phyloP scores from a whole-genome alignment of 2,113 vertebrate species.

The Platysteira castanea region DNA sequence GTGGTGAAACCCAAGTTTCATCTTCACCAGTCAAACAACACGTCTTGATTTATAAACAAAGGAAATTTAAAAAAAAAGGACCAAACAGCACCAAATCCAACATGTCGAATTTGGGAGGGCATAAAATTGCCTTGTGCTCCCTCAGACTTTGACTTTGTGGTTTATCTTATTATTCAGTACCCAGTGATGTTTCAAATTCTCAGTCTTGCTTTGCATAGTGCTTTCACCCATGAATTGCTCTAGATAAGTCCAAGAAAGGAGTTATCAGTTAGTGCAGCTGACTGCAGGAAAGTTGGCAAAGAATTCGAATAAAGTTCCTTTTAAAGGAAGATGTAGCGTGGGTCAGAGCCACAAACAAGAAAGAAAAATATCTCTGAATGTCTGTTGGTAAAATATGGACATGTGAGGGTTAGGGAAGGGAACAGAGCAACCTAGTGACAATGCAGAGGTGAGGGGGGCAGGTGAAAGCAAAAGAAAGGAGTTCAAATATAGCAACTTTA shows the following conservation, averaged over 20 bases:
- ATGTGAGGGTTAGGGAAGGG: background rate
- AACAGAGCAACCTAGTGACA: conserved; percentile 4
- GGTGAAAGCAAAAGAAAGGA: conserved; percentile 30
- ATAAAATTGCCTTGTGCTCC: background rate
- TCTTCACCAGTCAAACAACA: background rate
- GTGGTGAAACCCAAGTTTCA: background rate
- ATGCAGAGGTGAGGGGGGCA: background rate
- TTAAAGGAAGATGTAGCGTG: background rate
- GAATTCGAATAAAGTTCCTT: background rate
- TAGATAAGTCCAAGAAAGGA: conserved; percentile 9
- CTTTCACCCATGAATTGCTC: conserved; percentile 31
- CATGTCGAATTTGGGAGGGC: background rate
- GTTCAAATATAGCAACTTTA: conserved; percentile 47
- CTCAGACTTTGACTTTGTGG: conserved; percentile 14
- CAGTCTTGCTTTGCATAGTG: conserved; percentile 15
- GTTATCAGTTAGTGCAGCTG: conserved; percentile 31
- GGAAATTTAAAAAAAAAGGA: background rate
- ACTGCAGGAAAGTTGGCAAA: background rate
- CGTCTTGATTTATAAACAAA: background rate
- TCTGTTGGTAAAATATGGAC: background rate
- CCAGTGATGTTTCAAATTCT: conserved; percentile 6
- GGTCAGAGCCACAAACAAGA: background rate
- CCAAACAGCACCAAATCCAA: background rate
- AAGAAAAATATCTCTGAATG: background rate
- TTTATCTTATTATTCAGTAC: conserved; percentile 26